phyloP scores from a whole-genome alignment of 2,113 vertebrate species.

The Dipodomys ordii region DNA sequence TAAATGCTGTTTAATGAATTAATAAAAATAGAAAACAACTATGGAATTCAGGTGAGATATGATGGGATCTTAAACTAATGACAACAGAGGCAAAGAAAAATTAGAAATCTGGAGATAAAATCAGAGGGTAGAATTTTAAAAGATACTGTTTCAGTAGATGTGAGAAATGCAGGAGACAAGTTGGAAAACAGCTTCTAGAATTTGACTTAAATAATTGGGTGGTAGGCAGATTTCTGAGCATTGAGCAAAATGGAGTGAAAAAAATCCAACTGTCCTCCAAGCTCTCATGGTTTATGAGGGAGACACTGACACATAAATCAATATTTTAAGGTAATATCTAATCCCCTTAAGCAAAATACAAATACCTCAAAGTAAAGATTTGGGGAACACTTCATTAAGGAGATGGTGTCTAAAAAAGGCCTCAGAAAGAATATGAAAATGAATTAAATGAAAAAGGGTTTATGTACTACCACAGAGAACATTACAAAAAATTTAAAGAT shows the following conservation, averaged over 20 bases:
- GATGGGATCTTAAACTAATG: neutral
- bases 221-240: neutral
- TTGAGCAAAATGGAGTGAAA: conserved; percentile 5
- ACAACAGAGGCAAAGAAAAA: conserved; percentile 15
- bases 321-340: neutral
- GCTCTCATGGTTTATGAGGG: neutral
- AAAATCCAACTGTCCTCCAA: neutral
- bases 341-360: conserved; percentile 12
- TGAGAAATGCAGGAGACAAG: neutral
- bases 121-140: neutral
- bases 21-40: neutral
- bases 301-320: neutral
- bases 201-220: neutral
- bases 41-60: conserved; percentile 12
- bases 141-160: neutral
- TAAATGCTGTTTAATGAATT: conserved; percentile 18
- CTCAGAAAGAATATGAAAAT: conserved; percentile 6
- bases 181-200: neutral
- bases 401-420: neutral
- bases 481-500: conserved; percentile 33
- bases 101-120: neutral
- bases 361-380: conserved; percentile 1
- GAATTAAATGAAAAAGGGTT: conserved; percentile 23
- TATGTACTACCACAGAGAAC: neutral
- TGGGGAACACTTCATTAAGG: conserved; percentile 6